phyloP scores from a whole-genome alignment of 2,797 vertebrate species.

The Molossus molossus region DNA sequence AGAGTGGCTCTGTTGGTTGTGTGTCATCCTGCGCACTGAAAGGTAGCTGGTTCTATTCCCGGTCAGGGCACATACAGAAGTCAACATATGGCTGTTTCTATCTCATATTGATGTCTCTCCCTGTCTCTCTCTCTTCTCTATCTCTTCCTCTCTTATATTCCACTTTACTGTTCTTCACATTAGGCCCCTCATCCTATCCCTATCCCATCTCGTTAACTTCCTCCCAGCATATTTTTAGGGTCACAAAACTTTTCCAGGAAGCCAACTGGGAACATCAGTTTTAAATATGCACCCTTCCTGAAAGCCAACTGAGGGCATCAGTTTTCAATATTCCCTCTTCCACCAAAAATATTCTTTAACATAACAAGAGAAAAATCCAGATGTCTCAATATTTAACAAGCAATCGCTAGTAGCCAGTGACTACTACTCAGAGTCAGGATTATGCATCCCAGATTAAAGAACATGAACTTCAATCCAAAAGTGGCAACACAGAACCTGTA shows the following conservation, averaged over 20 bases:
- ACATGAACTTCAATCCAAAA: slow-evolving; percentile 22
- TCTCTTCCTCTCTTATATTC: neutral
- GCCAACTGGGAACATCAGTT: neutral
- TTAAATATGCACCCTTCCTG: neutral
- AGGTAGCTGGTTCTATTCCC: too few species aligned
- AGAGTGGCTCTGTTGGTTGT: too few species aligned
- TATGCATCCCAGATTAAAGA: slow-evolving; percentile 17
- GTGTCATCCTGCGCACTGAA: too few species aligned
- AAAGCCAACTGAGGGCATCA: neutral
- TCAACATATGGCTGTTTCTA: neutral
- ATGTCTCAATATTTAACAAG: slow-evolving; percentile 48
- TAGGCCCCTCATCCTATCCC: neutral
- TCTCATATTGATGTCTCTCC: neutral
- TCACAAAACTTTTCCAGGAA: slow-evolving; percentile 41
- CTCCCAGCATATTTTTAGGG: slow-evolving; percentile 7
- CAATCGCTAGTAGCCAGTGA: neutral
- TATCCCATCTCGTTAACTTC: neutral
- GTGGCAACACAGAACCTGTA: neutral
- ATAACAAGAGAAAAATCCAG: slow-evolving; percentile 33
- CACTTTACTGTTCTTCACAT: neutral
- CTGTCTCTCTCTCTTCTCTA: neutral
- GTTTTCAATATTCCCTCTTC: neutral
- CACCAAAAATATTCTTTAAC: slow-evolving; percentile 51
- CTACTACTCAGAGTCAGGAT: slow-evolving; percentile 8
- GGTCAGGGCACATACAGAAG: too few species aligned